These are phyloP conservation scores for Tonatia bakeri DNA, from an alignment of 2,113 vertebrate species.

Conservation along the genomic window DNA sequence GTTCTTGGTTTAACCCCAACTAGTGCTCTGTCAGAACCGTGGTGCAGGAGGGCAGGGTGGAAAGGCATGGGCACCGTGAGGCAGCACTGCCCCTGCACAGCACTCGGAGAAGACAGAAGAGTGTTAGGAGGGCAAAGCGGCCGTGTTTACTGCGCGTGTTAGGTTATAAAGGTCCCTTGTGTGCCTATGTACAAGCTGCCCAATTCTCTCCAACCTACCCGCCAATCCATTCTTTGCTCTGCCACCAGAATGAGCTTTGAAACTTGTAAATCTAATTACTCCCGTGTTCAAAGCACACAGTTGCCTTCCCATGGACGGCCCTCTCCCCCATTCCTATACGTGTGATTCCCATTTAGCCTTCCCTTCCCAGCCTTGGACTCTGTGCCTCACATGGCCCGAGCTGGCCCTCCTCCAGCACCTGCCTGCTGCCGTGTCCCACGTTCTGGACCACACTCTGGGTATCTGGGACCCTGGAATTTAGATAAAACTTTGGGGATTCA, in stretches of 20 bases:
- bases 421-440: neutral
- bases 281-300: neutral
- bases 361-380: neutral
- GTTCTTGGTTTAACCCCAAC: neutral
- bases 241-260: neutral
- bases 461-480: neutral
- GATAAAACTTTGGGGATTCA: neutral
- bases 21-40: neutral
- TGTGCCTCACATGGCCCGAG: neutral
- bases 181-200: neutral
- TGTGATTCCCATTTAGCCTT: neutral
- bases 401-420: neutral
- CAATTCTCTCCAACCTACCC: neutral
- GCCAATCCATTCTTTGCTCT: neutral
- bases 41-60: neutral
- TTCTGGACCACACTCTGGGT: neutral
- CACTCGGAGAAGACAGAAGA: neutral
- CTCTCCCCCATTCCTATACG: neutral
- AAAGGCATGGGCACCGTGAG: neutral
- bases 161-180: neutral
- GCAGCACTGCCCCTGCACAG: neutral
- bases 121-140: neutral
- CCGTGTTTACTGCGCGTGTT: neutral
- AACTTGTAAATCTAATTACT: neutral
- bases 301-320: neutral